A percentile compares a stretch with the other conserved stretches of the same genome.
phyloP scores from a whole-genome alignment of 2,888 invertebrate genomes.

The Drosophila pseudotalamancana region DNA sequence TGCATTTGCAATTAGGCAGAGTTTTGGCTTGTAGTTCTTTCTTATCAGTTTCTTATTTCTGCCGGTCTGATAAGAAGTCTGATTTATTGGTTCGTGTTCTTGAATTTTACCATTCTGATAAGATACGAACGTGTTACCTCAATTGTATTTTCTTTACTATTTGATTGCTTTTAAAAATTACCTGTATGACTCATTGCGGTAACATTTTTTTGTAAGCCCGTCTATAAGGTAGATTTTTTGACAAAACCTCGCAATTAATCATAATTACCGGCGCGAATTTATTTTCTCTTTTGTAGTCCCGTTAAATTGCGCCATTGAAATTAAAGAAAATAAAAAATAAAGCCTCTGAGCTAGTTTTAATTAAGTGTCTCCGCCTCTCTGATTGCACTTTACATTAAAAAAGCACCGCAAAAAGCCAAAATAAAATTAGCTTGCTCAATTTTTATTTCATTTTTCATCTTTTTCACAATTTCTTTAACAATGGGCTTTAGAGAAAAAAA shows the following conservation, averaged over 20 bases:
- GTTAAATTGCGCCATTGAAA: conserved; percentile 35
- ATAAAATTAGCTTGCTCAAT: conserved; percentile 45
- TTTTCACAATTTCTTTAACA: conserved; percentile 68
- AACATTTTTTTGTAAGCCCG: background rate
- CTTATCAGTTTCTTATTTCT: conserved; percentile 34
- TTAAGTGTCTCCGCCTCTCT: conserved; percentile 35
- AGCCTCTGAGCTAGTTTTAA: conserved; percentile 44
- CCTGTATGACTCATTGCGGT: conserved; percentile 39
- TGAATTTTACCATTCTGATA: conserved; percentile 52
- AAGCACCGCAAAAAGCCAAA: conserved; percentile 26
- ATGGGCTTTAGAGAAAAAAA: conserved; percentile 28
- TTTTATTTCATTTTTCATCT: conserved; percentile 19
- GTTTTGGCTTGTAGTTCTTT: conserved; percentile 24
- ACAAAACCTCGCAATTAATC: conserved; percentile 50
- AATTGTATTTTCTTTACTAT: background rate
- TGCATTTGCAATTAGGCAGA: conserved; percentile 36
- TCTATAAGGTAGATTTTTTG: background rate
- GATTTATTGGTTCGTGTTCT: conserved; percentile 52
- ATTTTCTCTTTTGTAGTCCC: conserved; percentile 29
- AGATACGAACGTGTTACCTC: conserved; percentile 46
- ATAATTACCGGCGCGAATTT: conserved; percentile 49
- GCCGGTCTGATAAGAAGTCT: conserved; percentile 45
- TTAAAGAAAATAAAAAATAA: conserved; percentile 11
- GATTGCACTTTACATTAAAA: conserved; percentile 25
- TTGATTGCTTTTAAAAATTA: conserved; percentile 5